Evolutionary conservation across 2,113 vertebrate species (phyloP).

Genomic region (Ranitomeya variabilis): DNA sequence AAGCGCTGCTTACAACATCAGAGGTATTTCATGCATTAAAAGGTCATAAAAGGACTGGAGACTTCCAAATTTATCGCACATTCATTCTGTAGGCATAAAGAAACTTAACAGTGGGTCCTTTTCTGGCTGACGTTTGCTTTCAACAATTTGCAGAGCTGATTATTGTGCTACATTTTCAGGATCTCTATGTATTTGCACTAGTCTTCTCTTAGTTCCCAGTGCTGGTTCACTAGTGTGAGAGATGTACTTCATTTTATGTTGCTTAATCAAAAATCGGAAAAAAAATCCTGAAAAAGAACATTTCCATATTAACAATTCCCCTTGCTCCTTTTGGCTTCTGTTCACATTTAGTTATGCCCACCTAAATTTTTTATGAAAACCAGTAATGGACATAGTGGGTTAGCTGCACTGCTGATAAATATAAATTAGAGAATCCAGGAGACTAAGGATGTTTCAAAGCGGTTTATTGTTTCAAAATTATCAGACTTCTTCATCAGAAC

Average conservation of each 20-base stretch:
- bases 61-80: not conserved
- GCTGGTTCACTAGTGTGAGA: not conserved
- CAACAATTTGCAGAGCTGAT: too few species aligned
- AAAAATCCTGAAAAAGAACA: too few species aligned
- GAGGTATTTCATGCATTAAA: not conserved
- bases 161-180: not conserved
- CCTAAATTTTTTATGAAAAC: too few species aligned
- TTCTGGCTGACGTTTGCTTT: not conserved
- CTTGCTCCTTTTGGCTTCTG: too few species aligned
- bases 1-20: constrained; percentile 9
- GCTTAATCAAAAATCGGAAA: not conserved
- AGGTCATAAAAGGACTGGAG: not conserved
- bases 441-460: too few species aligned
- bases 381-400: too few species aligned
- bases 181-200: not conserved
- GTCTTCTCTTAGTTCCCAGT: not conserved
- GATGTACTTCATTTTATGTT: not conserved
- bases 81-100: not conserved
- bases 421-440: too few species aligned
- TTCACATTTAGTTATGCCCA: too few species aligned
- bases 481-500: too few species aligned
- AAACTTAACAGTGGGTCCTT: not conserved
- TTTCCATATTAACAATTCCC: too few species aligned
- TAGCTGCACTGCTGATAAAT: too few species aligned
- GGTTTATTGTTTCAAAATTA: too few species aligned